Evolutionary conservation across 2,797 vertebrate species (phyloP).

Genomic region (Calcarius lapponicus): DNA sequence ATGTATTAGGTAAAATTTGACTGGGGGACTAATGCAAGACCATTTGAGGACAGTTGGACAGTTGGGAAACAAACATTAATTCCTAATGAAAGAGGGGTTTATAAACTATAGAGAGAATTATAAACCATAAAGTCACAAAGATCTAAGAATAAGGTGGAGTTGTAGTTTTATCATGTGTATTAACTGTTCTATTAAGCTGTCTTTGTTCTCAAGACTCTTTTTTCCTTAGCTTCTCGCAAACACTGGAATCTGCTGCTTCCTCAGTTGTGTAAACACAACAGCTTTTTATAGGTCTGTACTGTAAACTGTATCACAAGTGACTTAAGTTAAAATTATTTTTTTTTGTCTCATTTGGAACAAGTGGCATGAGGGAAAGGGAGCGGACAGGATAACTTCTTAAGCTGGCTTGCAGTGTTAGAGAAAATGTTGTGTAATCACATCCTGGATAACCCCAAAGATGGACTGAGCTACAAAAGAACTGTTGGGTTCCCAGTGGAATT

Average conservation of each 20-base stretch:
- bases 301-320: neutral
- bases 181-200: neutral
- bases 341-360: neutral
- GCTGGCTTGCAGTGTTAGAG: neutral
- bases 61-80: neutral
- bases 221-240: neutral
- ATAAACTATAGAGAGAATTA: neutral
- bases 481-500: slow-evolving; percentile 9
- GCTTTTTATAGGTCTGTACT: neutral
- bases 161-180: neutral
- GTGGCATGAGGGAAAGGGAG: neutral
- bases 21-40: neutral
- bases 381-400: neutral
- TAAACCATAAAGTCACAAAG: neutral
- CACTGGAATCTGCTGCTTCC: neutral
- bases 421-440: slow-evolving; percentile 24
- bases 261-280: neutral
- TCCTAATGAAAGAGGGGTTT: neutral
- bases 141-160: neutral
- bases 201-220: neutral
- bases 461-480: slow-evolving; percentile 16
- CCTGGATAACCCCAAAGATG: slow-evolving; percentile 7
- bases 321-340: neutral
- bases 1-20: neutral
- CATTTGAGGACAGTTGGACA: neutral